Conservation (phyloP, 2,888 invertebrate species). For the Petrolisthes manimaculis region DNA sequence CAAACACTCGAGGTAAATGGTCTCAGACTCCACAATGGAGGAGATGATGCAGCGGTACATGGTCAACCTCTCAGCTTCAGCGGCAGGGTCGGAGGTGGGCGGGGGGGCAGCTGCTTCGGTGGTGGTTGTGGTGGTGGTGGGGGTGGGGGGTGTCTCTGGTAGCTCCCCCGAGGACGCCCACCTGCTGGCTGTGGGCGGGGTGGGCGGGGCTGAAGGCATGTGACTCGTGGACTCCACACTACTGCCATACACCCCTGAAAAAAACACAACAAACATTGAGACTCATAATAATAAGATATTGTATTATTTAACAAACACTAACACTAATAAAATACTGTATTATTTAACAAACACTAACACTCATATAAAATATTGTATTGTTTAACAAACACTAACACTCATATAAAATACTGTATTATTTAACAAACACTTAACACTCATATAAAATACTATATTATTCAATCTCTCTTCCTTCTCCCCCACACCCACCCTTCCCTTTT, state of each 20-base stretch:
- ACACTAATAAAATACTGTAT: too few relatives aligned
- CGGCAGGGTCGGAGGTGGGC: conserved; percentile 66
- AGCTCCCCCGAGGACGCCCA: conserved; percentile 40
- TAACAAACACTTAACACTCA: too few relatives aligned
- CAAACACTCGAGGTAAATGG: conserved; percentile 89
- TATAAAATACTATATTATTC: too few relatives aligned
- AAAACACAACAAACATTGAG: neutral
- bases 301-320: neutral
- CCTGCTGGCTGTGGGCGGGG: conserved; percentile 53
- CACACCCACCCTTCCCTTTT: too few relatives aligned
- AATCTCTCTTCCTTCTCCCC: too few relatives aligned
- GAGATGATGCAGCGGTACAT: conserved; percentile 90
- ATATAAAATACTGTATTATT: too few relatives aligned
- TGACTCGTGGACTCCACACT: conserved; percentile 64
- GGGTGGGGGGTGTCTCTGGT: conserved; percentile 9
- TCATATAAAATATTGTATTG: too few relatives aligned
- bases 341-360: too few relatives aligned
- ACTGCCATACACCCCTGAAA: conserved; percentile 65
- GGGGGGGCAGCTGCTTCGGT: conserved; percentile 32
- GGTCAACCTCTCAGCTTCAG: conserved; percentile 82
- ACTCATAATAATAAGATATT: neutral
- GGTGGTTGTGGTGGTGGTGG: conserved; percentile 24
- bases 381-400: too few relatives aligned
- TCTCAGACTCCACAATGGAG: conserved; percentile 92
- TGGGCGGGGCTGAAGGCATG: conserved; percentile 63